Evolutionary conservation across 2,888 invertebrate species (phyloP).

Genomic region (Synergus laeviventris): DNA sequence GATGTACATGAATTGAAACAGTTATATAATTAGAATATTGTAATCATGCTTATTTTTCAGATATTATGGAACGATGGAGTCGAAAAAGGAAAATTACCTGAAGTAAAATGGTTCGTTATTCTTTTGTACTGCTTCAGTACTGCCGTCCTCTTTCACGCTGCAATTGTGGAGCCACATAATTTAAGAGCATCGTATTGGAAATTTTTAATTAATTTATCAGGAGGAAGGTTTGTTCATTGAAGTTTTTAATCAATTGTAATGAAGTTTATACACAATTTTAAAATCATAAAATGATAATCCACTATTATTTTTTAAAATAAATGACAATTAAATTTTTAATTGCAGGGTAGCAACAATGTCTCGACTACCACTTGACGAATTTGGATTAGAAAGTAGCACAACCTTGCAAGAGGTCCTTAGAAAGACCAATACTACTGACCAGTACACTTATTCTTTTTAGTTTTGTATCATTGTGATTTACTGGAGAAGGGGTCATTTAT

Average conservation of each 20-base stretch:
- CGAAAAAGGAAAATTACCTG: constrained; percentile 81
- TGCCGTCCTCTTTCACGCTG: constrained; percentile 86
- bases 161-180: constrained; percentile 87
- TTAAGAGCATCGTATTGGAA: constrained; percentile 90
- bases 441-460: constrained; percentile 70
- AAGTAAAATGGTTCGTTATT: constrained; percentile 83
- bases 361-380: constrained; percentile 79
- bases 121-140: constrained; percentile 87
- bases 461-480: constrained; percentile 20
- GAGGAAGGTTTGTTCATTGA: constrained; percentile 78
- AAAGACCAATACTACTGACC: constrained; percentile 75
- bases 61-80: constrained; percentile 85
- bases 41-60: constrained; percentile 74
- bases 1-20: background rate
- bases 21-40: no score
- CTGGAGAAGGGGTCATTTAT: background rate
- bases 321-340: background rate
- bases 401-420: constrained; percentile 76
- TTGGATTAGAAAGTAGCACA: constrained; percentile 79
- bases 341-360: constrained; percentile 80
- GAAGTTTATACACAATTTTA: constrained; percentile 28
- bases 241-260: background rate
- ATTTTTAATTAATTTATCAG: constrained; percentile 86
- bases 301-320: constrained; percentile 9
- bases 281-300: constrained; percentile 18